Percentiles rank a stretch among this genome's conserved stretches.
These are phyloP conservation scores for Squalus acanthias DNA, from an alignment of 2,797 vertebrate species.

Conservation along the genomic window DNA sequence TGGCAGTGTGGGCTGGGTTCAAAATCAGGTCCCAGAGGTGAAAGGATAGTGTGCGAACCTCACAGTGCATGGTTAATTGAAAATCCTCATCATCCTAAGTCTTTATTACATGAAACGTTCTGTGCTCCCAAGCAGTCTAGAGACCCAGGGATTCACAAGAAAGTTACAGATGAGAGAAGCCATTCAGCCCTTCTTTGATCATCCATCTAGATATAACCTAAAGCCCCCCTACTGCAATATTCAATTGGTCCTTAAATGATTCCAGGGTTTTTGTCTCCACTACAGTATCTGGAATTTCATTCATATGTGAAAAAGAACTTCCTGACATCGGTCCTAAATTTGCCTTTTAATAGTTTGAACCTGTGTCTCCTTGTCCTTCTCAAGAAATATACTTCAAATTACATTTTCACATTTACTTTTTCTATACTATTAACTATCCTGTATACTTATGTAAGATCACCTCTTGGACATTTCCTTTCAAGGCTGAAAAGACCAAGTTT, in stretches of 20 bases:
- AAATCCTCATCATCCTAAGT: background rate
- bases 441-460: background rate
- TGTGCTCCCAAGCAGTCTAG: background rate
- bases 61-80: background rate
- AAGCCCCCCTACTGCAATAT: background rate
- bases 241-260: background rate
- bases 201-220: background rate
- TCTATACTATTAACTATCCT: too few species aligned
- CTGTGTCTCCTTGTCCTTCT: background rate
- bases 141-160: background rate
- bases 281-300: background rate
- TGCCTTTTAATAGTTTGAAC: background rate
- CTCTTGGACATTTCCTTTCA: background rate
- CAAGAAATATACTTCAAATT: background rate
- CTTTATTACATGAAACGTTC: background rate
- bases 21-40: background rate
- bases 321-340: background rate
- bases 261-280: background rate
- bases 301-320: background rate
- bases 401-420: background rate
- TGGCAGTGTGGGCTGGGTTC: background rate
- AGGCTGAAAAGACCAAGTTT: background rate
- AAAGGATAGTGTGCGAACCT: background rate
- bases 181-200: background rate
- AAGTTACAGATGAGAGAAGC: background rate